These are phyloP conservation scores for human (Homo sapiens) DNA, from an alignment of 2,113 vertebrate genomes.

Conservation along the genomic window GRCh38 chr16:6269501-6270000, in stretches of 20 bases:
- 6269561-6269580: not conserved
- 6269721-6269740: not conserved
- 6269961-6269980: not conserved
- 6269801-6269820: not conserved
- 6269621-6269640: not conserved
- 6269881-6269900: not conserved
- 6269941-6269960: not conserved
- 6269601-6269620: conserved; percentile 17
- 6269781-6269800: not conserved
- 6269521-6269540: not conserved
- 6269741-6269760: not conserved
- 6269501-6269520: not conserved
- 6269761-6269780: not conserved
- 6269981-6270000: not conserved
- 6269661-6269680: not conserved
- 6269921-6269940: not conserved
- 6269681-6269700: not conserved
- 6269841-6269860: not conserved
- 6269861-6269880: not conserved
- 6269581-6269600: not conserved
- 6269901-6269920: not conserved
- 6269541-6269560: not conserved
- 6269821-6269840: not conserved
- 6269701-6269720: not conserved
- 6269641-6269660: not conserved